phyloP scores from a whole-genome alignment of 2,888 invertebrate genomes.

The Myopa testacea region DNA sequence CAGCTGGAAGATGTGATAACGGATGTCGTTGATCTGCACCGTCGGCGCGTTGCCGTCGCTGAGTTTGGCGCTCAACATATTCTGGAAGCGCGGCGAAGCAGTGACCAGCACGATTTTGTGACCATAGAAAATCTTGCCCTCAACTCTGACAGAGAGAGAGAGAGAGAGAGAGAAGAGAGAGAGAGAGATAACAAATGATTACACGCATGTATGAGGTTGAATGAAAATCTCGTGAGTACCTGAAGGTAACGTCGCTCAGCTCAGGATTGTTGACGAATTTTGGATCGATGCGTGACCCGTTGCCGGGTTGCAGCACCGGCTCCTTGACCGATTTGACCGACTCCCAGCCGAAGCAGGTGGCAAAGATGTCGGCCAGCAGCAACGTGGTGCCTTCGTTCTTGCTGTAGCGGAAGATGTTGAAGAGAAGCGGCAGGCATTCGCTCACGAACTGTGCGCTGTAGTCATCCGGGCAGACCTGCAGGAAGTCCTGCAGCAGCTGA shows the following conservation, averaged over 20 bases:
- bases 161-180: not conserved
- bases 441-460: slow-evolving; percentile 90
- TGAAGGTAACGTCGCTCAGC: slow-evolving; percentile 90
- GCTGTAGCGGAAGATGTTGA: slow-evolving; percentile 90
- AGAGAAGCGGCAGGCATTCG: slow-evolving; percentile 88
- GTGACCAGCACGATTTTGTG: slow-evolving; percentile 95
- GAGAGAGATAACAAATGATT: not conserved
- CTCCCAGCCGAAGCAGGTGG: slow-evolving; percentile 90
- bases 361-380: slow-evolving; percentile 88
- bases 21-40: slow-evolving; percentile 91
- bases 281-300: slow-evolving; percentile 86
- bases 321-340: slow-evolving; percentile 82
- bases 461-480: slow-evolving; percentile 91
- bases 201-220: not conserved
- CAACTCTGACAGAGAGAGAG: slow-evolving; percentile 73
- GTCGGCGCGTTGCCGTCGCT: slow-evolving; percentile 83
- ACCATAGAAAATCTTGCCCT: slow-evolving; percentile 90
- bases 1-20: slow-evolving; percentile 93
- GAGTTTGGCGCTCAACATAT: slow-evolving; percentile 83
- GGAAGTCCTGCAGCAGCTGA: slow-evolving; percentile 88
- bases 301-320: slow-evolving; percentile 73
- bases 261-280: slow-evolving; percentile 95
- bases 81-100: slow-evolving; percentile 86
- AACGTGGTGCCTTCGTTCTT: slow-evolving; percentile 93
- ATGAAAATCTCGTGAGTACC: slow-evolving; percentile 62